phyloP scores from a whole-genome alignment of 1,140 invertebrate species.

The Kradibia gibbosae region DNA sequence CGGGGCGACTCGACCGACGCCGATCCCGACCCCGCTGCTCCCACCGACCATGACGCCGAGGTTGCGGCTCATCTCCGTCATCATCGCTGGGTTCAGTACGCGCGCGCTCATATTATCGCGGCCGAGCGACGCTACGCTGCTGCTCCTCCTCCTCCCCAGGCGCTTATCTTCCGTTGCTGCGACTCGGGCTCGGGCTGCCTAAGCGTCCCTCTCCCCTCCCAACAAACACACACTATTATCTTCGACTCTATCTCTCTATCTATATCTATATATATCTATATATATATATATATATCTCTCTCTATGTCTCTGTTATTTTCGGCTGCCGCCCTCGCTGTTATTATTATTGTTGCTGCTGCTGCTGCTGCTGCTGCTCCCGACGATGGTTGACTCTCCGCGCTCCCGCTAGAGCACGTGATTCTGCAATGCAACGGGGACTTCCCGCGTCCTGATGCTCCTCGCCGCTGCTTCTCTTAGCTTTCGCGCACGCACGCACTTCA shows the following conservation, averaged over 20 bases:
- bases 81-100: constrained; percentile 72
- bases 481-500: too few species aligned
- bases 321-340: too few species aligned
- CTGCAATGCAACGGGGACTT: not conserved
- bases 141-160: not conserved
- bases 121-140: constrained; percentile 1
- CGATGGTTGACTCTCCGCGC: too few species aligned
- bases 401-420: constrained; percentile 12
- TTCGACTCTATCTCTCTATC: too few species aligned
- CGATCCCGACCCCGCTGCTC: not conserved
- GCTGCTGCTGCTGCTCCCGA: too few species aligned
- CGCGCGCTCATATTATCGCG: constrained; percentile 70
- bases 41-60: constrained; percentile 45
- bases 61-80: constrained; percentile 70
- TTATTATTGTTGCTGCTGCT: too few species aligned
- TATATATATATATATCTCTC: too few species aligned
- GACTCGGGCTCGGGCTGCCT: not conserved
- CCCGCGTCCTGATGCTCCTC: not conserved
- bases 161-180: constrained; percentile 9
- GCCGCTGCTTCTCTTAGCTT: not conserved
- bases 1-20: constrained; percentile 58
- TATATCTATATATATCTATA: too few species aligned
- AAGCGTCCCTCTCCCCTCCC: not conserved
- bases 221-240: too few species aligned
- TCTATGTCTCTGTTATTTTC: too few species aligned